These are phyloP conservation scores for Xestia ashworthii DNA, from an alignment of 2,888 invertebrate species.

Conservation along the genomic window DNA sequence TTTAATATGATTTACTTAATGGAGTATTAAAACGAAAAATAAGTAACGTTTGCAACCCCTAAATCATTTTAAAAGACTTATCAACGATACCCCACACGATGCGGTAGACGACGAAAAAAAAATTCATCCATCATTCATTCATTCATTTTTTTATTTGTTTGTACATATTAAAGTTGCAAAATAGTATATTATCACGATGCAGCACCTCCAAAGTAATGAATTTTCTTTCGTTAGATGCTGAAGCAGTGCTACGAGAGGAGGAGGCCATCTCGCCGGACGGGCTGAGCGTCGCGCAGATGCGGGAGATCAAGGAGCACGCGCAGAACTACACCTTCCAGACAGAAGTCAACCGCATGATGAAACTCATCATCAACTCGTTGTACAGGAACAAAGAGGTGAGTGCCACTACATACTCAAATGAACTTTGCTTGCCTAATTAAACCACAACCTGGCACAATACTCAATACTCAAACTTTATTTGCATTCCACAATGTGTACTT, in stretches of 20 bases:
- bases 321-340: constrained; percentile 98
- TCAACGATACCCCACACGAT: no score
- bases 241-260: constrained; percentile 97
- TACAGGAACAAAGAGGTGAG: constrained; percentile 98
- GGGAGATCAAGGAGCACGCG: constrained; percentile 96
- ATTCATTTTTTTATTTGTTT: no score
- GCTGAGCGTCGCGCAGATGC: constrained; percentile 97
- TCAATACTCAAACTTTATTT: no score
- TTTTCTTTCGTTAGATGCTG: constrained; percentile 93
- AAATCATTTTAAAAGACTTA: no score
- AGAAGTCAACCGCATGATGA: constrained; percentile 99
- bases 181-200: neutral
- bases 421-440: no score
- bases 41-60: no score
- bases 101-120: no score
- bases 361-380: constrained; percentile 99
- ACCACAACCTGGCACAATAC: no score
- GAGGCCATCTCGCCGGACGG: constrained; percentile 99
- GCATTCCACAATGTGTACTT: no score
- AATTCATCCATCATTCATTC: no score
- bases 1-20: no score
- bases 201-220: neutral
- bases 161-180: neutral
- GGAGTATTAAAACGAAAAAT: no score
- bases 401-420: neutral